Percentiles rank a stretch among this genome's conserved stretches.
These are phyloP conservation scores for Heterotilapia buettikoferi DNA, from an alignment of 2,113 vertebrate genomes.

Conservation along the genomic window DNA sequence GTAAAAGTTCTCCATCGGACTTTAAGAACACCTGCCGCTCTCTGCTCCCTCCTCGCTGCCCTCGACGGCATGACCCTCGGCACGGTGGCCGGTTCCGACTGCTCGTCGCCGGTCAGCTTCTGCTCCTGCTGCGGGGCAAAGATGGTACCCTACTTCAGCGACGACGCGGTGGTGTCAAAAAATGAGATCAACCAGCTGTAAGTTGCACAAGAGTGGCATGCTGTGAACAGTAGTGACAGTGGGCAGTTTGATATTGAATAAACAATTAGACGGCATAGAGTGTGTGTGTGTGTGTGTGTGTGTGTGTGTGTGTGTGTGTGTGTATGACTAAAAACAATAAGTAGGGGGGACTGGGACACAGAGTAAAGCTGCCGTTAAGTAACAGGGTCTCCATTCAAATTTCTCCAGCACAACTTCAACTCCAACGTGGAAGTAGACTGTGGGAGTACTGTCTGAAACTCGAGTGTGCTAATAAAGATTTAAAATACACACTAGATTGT, in stretches of 20 bases:
- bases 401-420: neutral
- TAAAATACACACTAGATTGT: neutral
- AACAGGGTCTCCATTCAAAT: neutral
- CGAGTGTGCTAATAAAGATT: neutral
- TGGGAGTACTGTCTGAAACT: neutral
- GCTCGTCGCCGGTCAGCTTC: slow-evolving; percentile 62
- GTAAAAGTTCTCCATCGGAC: slow-evolving; percentile 1
- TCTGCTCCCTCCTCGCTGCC: neutral
- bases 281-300: neutral
- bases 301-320: neutral
- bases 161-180: slow-evolving; percentile 85
- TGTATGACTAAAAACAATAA: neutral
- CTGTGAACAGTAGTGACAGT: too few species aligned
- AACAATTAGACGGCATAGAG: too few species aligned
- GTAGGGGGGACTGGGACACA: neutral
- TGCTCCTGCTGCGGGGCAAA: slow-evolving; percentile 77
- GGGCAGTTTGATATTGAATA: neutral
- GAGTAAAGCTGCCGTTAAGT: neutral
- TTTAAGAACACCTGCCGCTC: neutral
- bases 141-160: slow-evolving; percentile 91
- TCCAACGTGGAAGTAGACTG: neutral
- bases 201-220: slow-evolving; percentile 58
- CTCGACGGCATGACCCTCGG: slow-evolving; percentile 75
- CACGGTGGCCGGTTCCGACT: slow-evolving; percentile 54
- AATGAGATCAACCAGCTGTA: slow-evolving; percentile 90